Evolutionary conservation across 2,888 invertebrate genomes (phyloP), one percentile per base, ranked within the genome.

Genomic region (Tortrix viridana): DNA sequence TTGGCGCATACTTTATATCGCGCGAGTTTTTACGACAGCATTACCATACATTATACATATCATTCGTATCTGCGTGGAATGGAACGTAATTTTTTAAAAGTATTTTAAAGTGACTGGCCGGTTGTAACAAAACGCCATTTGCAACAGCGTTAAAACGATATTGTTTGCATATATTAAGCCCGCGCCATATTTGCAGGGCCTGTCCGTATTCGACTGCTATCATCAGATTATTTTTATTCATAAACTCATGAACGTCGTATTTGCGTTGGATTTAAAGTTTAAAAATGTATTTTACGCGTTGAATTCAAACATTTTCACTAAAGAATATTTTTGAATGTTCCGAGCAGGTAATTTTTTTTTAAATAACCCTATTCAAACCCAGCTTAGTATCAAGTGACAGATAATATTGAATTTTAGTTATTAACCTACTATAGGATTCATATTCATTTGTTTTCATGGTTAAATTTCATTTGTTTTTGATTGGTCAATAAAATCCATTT

Each of bases 91-190:
- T 67, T 66, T 63, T 71, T 71, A 74, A 67, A 71, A 67, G 63
- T 65, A 22, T 38, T 37, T 46, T 63, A 55, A 62, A 67, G 66
- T 65, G 65, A 65, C 68, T 69, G 68, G 65, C 70, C 65, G 67
- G 60, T 70, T 66, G 68, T 65, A 69, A 68, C 70, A 68, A 70
- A 73, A 73, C 71, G 69, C 73, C 70, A 72, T 75, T 79, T 76
- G 67, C 75, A 32, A 73, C 74, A 74, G 74, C 61, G 65, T 68
- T 70, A 77, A 77, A 79, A 74, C 75, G 74, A 81, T 77, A 74
- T 74, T 80, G 77, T 83, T 80, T 74, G 73, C 77, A 80, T 81
- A 82, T 77, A 76, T 76, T 79, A 77, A 71, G 71, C 70, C 72
- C 62, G 26, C 44, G 38, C 65, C 68, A 65, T 65, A 57, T 62